phyloP scores from a whole-genome alignment of 1,140 invertebrate species.

The Sycobia sp. region DNA sequence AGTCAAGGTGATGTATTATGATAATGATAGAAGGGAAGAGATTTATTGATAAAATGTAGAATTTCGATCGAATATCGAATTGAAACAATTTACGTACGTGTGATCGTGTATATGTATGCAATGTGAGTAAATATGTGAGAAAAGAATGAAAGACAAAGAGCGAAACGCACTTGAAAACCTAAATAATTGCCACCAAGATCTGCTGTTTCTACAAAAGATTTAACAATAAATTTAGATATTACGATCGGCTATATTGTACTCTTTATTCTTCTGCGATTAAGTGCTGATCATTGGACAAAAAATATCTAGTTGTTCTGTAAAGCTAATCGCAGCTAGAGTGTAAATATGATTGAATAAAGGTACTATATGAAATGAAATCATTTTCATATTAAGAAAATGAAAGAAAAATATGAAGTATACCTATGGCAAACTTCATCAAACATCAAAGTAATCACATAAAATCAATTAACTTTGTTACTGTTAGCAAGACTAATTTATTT shows the following conservation, averaged over 20 bases:
- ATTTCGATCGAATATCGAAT: conserved; percentile 40
- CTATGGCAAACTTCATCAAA: conserved; percentile 36
- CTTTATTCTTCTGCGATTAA: conserved; percentile 38
- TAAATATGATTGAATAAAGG: conserved; percentile 53
- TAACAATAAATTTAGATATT: conserved; percentile 52
- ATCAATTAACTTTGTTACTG: conserved; percentile 47
- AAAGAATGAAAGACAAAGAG: conserved; percentile 6
- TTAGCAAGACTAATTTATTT: conserved; percentile 54
- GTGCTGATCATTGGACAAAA: conserved; percentile 30
- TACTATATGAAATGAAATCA: conserved; percentile 52
- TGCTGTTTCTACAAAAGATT: conserved; percentile 51
- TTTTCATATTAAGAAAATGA: conserved; percentile 39
- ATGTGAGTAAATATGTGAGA: conserved; percentile 3
- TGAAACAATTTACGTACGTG: conserved; percentile 31
- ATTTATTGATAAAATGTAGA: conserved; percentile 35
- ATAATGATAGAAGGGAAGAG: conserved; percentile 35
- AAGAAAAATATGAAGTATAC: conserved; percentile 23
- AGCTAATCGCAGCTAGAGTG: conserved; percentile 41
- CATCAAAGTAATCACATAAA: conserved; percentile 51
- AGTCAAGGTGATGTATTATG: conserved; percentile 41
- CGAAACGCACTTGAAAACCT: conserved; percentile 27
- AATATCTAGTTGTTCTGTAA: conserved; percentile 24
- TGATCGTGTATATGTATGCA: conserved; percentile 24
- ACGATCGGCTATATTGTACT: conserved; percentile 50
- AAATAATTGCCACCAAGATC: conserved; percentile 42